Base-by-base conservation (phyloP, 2,113 vertebrate species). In the Dunckerocampus dactyliophorus region DNA sequence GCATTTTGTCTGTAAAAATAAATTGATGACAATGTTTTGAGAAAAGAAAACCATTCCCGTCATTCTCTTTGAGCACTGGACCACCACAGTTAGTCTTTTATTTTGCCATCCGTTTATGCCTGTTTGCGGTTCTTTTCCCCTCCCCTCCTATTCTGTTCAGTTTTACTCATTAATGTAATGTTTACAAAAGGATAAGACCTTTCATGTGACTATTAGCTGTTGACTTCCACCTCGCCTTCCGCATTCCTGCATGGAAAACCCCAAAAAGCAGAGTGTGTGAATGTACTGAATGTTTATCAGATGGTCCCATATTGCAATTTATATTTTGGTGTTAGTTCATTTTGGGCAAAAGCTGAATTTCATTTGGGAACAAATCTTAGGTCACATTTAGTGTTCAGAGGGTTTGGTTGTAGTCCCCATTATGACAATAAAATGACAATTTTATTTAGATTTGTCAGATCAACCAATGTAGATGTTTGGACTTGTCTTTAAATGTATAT, bases 161-260 rank as follows among this genome's bases (percentile, higher is more conserved):
- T 69, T 67, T 67, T 43, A 0, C 59, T 82, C 58, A 17, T 20
- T 65, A 65, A 55, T 65, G 15, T 52, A 55, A 47, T 82, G 76
- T 87, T 84, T 77, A 77, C 75, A 70, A 20, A 74, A 81, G 59
- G 79, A 82, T 87, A 82, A 84, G 74, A 28, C 24, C 47, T 58
- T 48, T 87, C 82, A 86, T 78, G 73, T 83, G 85, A 86, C 74
- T 42, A 19, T 14, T 60, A 48, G 51, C 71, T 62, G 47, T 79
- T 72, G 65, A 85, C 81, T 77, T 72, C 74, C 64, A 15, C 62
- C 60, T 62, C 1, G 49, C 71, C 77, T 81, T 85, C 79, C 69
- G 67, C 82, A 86, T 88, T 87, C 85, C 77, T 77, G 51, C 77
- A 24, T 67, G 59, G 80, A 66, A 72, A 65, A 62, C 60, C 63